These are phyloP conservation scores for Leucophenga montana DNA, from an alignment of 2,888 invertebrate genomes.

Conservation along the genomic window DNA sequence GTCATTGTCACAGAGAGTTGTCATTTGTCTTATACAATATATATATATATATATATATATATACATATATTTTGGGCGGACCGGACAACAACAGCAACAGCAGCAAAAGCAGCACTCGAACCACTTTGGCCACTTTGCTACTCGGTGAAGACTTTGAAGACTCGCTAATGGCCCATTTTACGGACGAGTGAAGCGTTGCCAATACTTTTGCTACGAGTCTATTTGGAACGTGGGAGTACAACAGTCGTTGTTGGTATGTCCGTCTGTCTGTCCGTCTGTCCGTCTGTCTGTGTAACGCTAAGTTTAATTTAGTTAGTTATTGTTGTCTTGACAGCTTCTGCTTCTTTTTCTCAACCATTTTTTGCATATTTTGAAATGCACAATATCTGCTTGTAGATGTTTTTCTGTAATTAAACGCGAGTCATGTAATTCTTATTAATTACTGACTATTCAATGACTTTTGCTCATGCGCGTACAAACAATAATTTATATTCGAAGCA, in stretches of 20 bases:
- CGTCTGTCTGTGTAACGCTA: background rate
- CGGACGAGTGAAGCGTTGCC: slow-evolving; percentile 59
- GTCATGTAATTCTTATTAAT: slow-evolving; percentile 6
- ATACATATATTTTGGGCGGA: slow-evolving; percentile 48
- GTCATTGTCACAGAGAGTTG: slow-evolving; percentile 57
- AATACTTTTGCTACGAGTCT: background rate
- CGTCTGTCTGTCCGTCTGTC: background rate
- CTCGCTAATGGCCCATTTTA: slow-evolving; percentile 62
- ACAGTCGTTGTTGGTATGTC: background rate
- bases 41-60: slow-evolving; percentile 33
- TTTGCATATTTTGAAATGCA: too few relatives aligned
- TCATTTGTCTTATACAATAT: slow-evolving; percentile 8
- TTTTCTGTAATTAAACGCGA: background rate
- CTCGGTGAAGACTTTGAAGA: too few relatives aligned
- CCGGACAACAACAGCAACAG: slow-evolving; percentile 18
- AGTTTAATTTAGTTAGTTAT: slow-evolving; percentile 2
- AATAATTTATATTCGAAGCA: background rate
- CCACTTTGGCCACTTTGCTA: slow-evolving; percentile 7
- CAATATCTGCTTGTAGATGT: too few relatives aligned
- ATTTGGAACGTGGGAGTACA: slow-evolving; percentile 62
- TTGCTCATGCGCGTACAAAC: background rate
- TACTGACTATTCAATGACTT: background rate
- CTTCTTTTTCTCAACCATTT: too few relatives aligned
- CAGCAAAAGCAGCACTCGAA: slow-evolving; percentile 4
- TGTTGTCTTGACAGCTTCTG: too few relatives aligned